These are phyloP conservation scores for Monopterus albus DNA, from an alignment of 2,113 vertebrate species.

Conservation along the genomic window DNA sequence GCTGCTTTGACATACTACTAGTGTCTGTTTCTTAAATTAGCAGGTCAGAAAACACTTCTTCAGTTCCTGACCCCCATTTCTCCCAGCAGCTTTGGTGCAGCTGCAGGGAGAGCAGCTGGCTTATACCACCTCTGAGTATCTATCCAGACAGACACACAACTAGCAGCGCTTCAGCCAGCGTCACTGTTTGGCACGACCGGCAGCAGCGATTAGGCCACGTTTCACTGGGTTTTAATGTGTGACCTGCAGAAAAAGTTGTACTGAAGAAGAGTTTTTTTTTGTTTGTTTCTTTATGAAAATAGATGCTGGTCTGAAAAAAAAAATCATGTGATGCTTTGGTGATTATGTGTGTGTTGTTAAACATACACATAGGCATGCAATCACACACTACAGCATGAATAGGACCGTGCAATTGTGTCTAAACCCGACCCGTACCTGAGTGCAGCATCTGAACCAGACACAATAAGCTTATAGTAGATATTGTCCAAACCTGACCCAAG, in stretches of 20 bases:
- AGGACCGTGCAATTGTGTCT: too few species aligned
- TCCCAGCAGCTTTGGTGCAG: conserved; percentile 16
- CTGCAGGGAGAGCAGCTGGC: conserved; percentile 28
- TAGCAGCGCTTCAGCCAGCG: conserved; percentile 41
- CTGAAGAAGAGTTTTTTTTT: conserved; percentile 23
- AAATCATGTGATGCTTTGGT: conserved; percentile 46
- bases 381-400: too few species aligned
- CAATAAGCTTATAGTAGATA: too few species aligned
- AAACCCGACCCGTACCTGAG: too few species aligned
- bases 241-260: conserved; percentile 47
- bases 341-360: conserved; percentile 69
- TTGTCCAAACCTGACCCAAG: too few species aligned
- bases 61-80: conserved; percentile 30
- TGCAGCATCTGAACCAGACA: too few species aligned
- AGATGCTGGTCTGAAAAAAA: conserved; percentile 40
- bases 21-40: conserved; percentile 50
- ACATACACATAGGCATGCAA: too few species aligned
- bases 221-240: conserved; percentile 49
- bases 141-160: conserved; percentile 49
- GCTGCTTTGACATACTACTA: conserved; percentile 27
- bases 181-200: conserved; percentile 52
- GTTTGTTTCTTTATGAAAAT: conserved; percentile 40
- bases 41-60: conserved; percentile 38
- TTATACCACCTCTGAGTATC: conserved; percentile 28
- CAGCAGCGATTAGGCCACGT: conserved; percentile 43